Percentiles rank a stretch among this genome's conserved stretches.
Conservation (phyloP, 2,797 vertebrate species). For the Sitta carolinensis region DNA sequence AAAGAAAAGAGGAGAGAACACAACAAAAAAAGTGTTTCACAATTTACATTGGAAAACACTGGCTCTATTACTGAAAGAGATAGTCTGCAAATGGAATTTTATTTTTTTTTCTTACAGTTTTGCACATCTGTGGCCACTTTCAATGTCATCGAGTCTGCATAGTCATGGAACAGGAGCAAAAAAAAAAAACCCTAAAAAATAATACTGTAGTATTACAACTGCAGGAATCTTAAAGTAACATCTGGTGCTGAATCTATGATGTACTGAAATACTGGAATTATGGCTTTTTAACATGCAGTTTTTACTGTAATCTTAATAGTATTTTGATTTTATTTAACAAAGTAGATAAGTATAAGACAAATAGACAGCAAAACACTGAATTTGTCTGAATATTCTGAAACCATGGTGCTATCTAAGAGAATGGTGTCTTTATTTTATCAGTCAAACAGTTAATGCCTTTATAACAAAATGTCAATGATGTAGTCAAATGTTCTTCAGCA, state of each 20-base stretch:
- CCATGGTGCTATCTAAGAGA: slow-evolving; percentile 89
- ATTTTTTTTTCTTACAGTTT: slow-evolving; percentile 54
- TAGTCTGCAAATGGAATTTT: slow-evolving; percentile 49
- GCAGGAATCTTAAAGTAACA: slow-evolving; percentile 78
- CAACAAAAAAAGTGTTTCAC: background rate
- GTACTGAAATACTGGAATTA: slow-evolving; percentile 88
- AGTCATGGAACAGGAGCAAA: slow-evolving; percentile 79
- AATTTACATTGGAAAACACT: slow-evolving; percentile 71
- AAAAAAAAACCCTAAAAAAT: slow-evolving; percentile 65
- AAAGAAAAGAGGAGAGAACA: background rate
- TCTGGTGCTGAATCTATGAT: slow-evolving; percentile 91
- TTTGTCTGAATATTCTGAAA: slow-evolving; percentile 82
- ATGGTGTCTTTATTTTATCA: slow-evolving; percentile 81
- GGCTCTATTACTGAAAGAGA: slow-evolving; percentile 65
- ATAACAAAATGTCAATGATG: slow-evolving; percentile 69
- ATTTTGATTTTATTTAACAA: slow-evolving; percentile 76
- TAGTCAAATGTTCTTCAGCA: slow-evolving; percentile 59
- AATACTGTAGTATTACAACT: slow-evolving; percentile 73
- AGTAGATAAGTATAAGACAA: slow-evolving; percentile 71
- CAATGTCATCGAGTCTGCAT: slow-evolving; percentile 60
- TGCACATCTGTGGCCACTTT: slow-evolving; percentile 74
- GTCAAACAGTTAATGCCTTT: slow-evolving; percentile 83
- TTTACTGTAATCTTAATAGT: slow-evolving; percentile 78
- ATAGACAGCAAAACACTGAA: slow-evolving; percentile 86
- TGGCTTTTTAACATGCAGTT: slow-evolving; percentile 78